Conservation (phyloP, 2,888 invertebrate species). For the Microplitis deprimator region DNA sequence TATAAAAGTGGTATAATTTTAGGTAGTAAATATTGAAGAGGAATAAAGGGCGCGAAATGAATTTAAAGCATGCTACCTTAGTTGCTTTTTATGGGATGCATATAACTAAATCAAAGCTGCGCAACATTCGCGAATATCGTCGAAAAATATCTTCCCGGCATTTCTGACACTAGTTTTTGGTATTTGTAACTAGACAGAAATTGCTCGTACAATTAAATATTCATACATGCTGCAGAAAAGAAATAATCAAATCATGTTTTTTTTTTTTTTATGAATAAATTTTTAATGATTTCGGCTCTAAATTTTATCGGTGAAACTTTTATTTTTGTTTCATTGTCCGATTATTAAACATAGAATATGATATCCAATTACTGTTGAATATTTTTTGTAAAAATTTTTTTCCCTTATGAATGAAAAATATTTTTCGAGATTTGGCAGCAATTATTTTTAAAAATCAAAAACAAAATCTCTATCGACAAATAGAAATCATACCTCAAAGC, state of each 20-base stretch:
- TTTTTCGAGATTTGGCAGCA: not conserved
- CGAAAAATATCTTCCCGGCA: constrained; percentile 21
- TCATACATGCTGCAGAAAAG: not conserved
- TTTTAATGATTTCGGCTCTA: no score
- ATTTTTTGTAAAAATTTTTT: not conserved
- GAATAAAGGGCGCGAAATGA: constrained; percentile 32
- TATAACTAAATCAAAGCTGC: constrained; percentile 42
- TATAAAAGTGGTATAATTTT: not conserved
- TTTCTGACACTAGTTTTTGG: constrained; percentile 2
- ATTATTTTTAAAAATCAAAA: not conserved
- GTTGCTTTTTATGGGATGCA: constrained; percentile 12
- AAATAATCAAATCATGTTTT: not conserved
- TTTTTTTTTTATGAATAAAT: not conserved
- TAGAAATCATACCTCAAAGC: not conserved
- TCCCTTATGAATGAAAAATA: not conserved
- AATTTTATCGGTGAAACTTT: not conserved
- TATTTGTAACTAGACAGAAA: not conserved
- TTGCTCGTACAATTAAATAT: not conserved
- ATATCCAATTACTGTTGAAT: not conserved
- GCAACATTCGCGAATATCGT: constrained; percentile 36
- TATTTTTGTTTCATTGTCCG: not conserved
- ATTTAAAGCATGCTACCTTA: constrained; percentile 38
- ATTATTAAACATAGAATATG: not conserved
- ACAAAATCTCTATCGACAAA: not conserved
- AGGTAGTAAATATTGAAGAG: not conserved